Conservation (phyloP, 1,140 invertebrate genomes). For the Drosophila pachea region DNA sequence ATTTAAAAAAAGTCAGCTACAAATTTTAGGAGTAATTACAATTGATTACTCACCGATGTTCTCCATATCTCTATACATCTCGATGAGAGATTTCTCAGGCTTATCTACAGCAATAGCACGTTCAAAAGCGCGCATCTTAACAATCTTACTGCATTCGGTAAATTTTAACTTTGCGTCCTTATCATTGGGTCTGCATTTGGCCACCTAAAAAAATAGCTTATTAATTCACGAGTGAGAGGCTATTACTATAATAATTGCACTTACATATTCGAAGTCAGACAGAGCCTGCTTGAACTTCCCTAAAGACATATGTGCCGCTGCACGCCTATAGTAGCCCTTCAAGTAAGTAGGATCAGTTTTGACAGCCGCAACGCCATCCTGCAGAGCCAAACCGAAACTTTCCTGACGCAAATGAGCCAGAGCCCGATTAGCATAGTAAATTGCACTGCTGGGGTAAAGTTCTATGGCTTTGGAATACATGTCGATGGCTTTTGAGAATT, state of each 20-base stretch:
- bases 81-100: slow-evolving; percentile 90
- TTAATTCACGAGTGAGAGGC: slow-evolving; percentile 18
- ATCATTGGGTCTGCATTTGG: slow-evolving; percentile 93
- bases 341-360: slow-evolving; percentile 93
- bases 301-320: slow-evolving; percentile 97
- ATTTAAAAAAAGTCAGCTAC: slow-evolving; percentile 19
- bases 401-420: slow-evolving; percentile 95
- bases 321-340: slow-evolving; percentile 97
- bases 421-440: slow-evolving; percentile 96
- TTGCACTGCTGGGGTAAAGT: slow-evolving; percentile 88
- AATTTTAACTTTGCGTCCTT: slow-evolving; percentile 96
- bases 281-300: slow-evolving; percentile 98
- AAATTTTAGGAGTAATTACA: background rate
- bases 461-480: slow-evolving; percentile 95
- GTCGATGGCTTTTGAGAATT: slow-evolving; percentile 92
- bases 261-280: slow-evolving; percentile 95
- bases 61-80: slow-evolving; percentile 91
- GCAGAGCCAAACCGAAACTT: slow-evolving; percentile 95
- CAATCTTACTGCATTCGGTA: slow-evolving; percentile 97
- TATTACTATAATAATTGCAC: slow-evolving; percentile 79
- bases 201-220: slow-evolving; percentile 79
- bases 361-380: slow-evolving; percentile 94
- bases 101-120: slow-evolving; percentile 98
- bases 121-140: slow-evolving; percentile 96
- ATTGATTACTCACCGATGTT: slow-evolving; percentile 87